Conservation (phyloP, 2,888 invertebrate species). For the Callosobruchus maculatus region DNA sequence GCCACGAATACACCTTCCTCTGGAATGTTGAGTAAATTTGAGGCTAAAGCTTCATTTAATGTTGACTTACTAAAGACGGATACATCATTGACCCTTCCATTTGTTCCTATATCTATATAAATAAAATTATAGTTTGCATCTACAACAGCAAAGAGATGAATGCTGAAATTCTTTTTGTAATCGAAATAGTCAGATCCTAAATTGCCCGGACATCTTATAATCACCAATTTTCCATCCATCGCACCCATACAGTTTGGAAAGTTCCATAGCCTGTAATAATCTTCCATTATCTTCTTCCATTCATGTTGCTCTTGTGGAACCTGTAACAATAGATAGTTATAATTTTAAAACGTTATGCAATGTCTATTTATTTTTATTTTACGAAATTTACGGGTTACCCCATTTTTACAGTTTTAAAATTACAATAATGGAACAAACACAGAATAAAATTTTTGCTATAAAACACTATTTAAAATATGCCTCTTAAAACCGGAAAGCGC, state of each 20-base stretch:
- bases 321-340: background rate
- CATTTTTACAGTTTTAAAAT: no score
- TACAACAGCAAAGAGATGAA: slow-evolving; percentile 8
- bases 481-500: no score
- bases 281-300: slow-evolving; percentile 13
- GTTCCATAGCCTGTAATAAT: slow-evolving; percentile 20
- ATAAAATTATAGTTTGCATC: slow-evolving; percentile 5
- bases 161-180: slow-evolving; percentile 7
- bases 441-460: no score
- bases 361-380: no score
- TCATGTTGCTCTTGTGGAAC: slow-evolving; percentile 1
- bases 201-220: slow-evolving; percentile 13
- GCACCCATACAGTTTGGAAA: slow-evolving; percentile 12
- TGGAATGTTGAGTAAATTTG: slow-evolving; percentile 3
- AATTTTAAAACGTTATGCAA: background rate
- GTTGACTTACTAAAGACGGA: slow-evolving; percentile 9
- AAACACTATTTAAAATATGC: no score
- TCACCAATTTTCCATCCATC: slow-evolving; percentile 16
- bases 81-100: slow-evolving; percentile 8
- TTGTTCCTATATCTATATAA: slow-evolving; percentile 9
- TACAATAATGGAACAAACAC: no score
- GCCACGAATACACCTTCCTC: slow-evolving; percentile 3
- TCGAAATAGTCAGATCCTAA: slow-evolving; percentile 2
- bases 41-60: slow-evolving; percentile 8
- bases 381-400: no score